These are phyloP conservation scores for Neosilurus mollespiculum DNA, from an alignment of 2,797 vertebrate species.

Conservation along the genomic window DNA sequence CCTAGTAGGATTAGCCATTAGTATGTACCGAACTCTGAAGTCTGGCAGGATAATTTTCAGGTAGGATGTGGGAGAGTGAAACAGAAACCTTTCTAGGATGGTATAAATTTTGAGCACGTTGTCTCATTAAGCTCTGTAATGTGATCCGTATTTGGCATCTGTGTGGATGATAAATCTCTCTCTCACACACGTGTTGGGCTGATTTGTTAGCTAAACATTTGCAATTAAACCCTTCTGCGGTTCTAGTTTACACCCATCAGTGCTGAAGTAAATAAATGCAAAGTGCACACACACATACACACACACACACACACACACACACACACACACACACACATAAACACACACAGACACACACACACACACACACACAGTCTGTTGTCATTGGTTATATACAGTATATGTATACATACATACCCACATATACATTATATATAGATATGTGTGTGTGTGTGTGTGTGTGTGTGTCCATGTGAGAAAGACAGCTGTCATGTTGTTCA, in stretches of 20 bases:
- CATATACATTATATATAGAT: background rate
- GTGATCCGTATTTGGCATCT: conserved; percentile 1
- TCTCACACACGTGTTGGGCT: background rate
- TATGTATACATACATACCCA: background rate
- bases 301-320: background rate
- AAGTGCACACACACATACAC: background rate
- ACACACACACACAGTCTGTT: background rate
- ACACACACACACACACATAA: background rate
- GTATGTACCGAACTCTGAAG: background rate
- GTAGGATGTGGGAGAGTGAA: background rate
- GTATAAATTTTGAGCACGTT: background rate
- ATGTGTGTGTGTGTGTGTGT: background rate
- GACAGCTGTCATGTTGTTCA: background rate
- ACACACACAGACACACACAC: background rate
- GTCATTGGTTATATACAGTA: background rate
- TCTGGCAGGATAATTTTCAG: background rate
- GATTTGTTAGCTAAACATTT: conserved; percentile 45
- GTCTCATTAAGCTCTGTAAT: background rate
- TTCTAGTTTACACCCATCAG: conserved; percentile 47
- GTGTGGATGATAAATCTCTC: conserved; percentile 14
- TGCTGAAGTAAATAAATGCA: conserved; percentile 6
- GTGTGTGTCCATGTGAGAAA: background rate
- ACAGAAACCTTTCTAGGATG: too few relatives aligned
- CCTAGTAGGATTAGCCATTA: background rate
- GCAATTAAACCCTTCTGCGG: conserved; percentile 35